These are phyloP conservation scores for Dreissena polymorpha DNA, from an alignment of 1,140 invertebrate species.

Conservation along the genomic window DNA sequence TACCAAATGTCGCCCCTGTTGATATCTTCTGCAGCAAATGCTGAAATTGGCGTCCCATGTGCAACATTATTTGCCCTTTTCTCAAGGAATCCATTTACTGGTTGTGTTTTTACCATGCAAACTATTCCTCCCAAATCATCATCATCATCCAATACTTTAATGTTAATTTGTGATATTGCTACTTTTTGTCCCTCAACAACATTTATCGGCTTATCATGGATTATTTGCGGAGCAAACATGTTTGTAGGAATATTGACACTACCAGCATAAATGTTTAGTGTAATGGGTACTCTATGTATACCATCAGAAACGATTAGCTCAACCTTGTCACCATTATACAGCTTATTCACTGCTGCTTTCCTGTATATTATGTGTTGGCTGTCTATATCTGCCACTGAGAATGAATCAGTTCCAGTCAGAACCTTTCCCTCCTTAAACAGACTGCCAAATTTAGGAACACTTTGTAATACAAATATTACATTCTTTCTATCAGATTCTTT, in stretches of 20 bases:
- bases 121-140: slow-evolving; percentile 76
- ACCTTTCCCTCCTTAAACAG: slow-evolving; percentile 60
- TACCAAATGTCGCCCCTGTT: slow-evolving; percentile 75
- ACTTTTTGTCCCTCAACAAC: slow-evolving; percentile 78
- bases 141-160: slow-evolving; percentile 77
- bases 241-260: slow-evolving; percentile 77
- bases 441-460: slow-evolving; percentile 70
- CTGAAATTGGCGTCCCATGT: slow-evolving; percentile 76
- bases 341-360: slow-evolving; percentile 68
- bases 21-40: slow-evolving; percentile 76
- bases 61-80: slow-evolving; percentile 74
- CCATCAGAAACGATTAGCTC: slow-evolving; percentile 79
- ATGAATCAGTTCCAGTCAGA: slow-evolving; percentile 73
- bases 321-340: slow-evolving; percentile 74
- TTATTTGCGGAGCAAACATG: slow-evolving; percentile 71
- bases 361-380: slow-evolving; percentile 75
- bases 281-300: slow-evolving; percentile 76
- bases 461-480: slow-evolving; percentile 71
- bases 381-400: slow-evolving; percentile 72
- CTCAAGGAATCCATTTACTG: slow-evolving; percentile 78
- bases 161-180: slow-evolving; percentile 69
- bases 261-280: slow-evolving; percentile 70
- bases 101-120: slow-evolving; percentile 77
- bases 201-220: slow-evolving; percentile 63
- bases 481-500: slow-evolving; percentile 72